A percentile compares a stretch with the other conserved stretches of the same genome.
These are phyloP conservation scores for Macrophya alboannulata DNA, from an alignment of 2,888 invertebrate species.

Conservation along the genomic window DNA sequence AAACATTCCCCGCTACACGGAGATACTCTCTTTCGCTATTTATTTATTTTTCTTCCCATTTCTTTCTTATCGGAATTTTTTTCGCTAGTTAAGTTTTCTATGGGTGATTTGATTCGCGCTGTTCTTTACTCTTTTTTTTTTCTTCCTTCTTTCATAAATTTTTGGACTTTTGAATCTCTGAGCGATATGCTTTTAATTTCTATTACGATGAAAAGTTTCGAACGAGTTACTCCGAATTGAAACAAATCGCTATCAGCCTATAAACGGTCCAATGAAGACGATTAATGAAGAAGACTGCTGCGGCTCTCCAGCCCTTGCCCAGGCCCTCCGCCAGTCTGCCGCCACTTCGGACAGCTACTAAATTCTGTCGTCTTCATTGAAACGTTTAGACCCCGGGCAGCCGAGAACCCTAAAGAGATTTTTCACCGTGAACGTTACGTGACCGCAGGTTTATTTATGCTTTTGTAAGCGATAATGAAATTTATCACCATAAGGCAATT, in stretches of 20 bases:
- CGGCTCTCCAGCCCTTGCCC: slow-evolving; percentile 23
- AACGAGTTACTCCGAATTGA: slow-evolving; percentile 30
- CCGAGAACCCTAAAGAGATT: slow-evolving; percentile 3
- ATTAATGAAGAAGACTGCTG: slow-evolving; percentile 43
- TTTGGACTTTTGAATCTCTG: background rate
- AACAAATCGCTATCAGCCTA: slow-evolving; percentile 37
- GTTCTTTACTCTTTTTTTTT: background rate
- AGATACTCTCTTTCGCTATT: slow-evolving; percentile 41
- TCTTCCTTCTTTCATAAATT: background rate
- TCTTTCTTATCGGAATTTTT: background rate
- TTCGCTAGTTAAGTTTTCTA: background rate
- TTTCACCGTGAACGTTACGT: slow-evolving; percentile 19
- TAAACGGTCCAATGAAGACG: slow-evolving; percentile 40
- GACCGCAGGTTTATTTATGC: slow-evolving; percentile 1
- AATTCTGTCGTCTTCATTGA: slow-evolving; percentile 54
- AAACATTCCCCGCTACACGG: slow-evolving; percentile 57
- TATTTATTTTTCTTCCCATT: background rate
- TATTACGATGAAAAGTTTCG: background rate
- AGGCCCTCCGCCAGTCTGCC: slow-evolving; percentile 49
- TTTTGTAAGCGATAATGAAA: background rate
- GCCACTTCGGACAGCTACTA: slow-evolving; percentile 52
- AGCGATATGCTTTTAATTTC: background rate
- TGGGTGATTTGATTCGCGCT: background rate
- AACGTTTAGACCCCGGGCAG: slow-evolving; percentile 47
- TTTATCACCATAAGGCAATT: slow-evolving; percentile 11